Base-by-base conservation (phyloP, 2,113 vertebrate species). In the Lepus timidus region DNA sequence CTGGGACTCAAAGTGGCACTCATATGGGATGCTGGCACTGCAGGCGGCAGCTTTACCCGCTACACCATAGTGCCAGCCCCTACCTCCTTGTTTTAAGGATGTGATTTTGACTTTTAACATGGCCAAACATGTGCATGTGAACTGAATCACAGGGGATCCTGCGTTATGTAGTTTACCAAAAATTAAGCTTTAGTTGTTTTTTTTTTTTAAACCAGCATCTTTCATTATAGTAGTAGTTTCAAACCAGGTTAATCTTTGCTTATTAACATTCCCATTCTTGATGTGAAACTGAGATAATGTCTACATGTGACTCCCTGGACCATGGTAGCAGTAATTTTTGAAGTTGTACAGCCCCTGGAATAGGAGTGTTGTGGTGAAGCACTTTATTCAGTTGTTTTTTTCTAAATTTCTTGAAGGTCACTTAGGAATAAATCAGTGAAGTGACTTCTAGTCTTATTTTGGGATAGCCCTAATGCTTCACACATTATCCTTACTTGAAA, bases 221-320 rank as follows among this genome's bases (percentile, higher is more conserved):
- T 92, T 84, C 29, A 73, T 49, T 89, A 2, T 70, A 27, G 29
- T 90, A 85, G 22, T 90, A 49, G 89, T 88, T 96, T 95, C 51
- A 93, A 85, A 81, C 64, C 49, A 93, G 80, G 31, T 95, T 93
- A 33, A 90, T 23, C 39, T 84, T 95, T 93, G 76, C 65, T 92
- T 29, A 78, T 55, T 68, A 25, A 86, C 22, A 88, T 78, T 74
- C 93, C n/a, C 29, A 70, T 92, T 85, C 83, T 87, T 93, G 81
- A 74, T 89, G 29, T 62, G 27, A 44, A 90, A 61, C 33, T 88
- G 19, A 93, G 76, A 75, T 84, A 61, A 84, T 67, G 29, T 95
- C 51, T 90, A 55, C 25, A 23, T 76, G 65, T 89, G 44, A 80
- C 44, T 83, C 76, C 19, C 20, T 33, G 29, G 23, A 27, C 76